Percentiles rank a stretch among this genome's conserved stretches.
Conservation (phyloP, 1,140 invertebrate species). For the Hyles vespertilio region DNA sequence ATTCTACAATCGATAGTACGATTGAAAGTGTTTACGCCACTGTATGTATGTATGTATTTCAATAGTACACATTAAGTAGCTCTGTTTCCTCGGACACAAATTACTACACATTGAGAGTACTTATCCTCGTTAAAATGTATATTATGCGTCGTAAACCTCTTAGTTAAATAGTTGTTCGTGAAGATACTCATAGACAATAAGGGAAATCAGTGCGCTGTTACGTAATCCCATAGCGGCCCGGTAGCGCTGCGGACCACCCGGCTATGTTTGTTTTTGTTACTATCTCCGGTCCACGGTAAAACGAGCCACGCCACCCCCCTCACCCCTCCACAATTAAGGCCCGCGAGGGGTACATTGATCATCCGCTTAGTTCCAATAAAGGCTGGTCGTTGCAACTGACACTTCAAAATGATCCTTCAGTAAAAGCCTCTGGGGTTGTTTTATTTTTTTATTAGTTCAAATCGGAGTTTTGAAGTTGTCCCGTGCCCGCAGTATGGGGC, state of each 20-base stretch:
- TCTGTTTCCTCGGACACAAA: too few species aligned
- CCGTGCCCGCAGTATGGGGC: constrained; percentile 1
- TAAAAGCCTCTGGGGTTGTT: constrained; percentile 7
- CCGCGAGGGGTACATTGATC: constrained; percentile 13
- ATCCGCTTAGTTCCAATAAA: constrained; percentile 10
- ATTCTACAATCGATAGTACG: too few species aligned
- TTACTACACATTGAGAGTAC: too few species aligned
- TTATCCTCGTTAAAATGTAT: too few species aligned
- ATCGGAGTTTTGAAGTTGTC: constrained; percentile 15
- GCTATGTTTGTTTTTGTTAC: constrained; percentile 35
- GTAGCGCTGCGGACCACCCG: constrained; percentile 26
- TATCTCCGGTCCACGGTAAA: constrained; percentile 14
- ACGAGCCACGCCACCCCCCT: constrained; percentile 14
- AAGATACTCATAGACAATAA: constrained; percentile 14
- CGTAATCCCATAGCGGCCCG: constrained; percentile 15
- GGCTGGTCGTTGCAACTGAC: constrained; percentile 18
- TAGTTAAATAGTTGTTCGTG: constrained; percentile 5
- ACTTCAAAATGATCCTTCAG: constrained; percentile 20
- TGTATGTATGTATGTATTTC: too few species aligned
- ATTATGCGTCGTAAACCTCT: constrained; percentile 5
- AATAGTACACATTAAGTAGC: too few species aligned
- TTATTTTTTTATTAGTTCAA: constrained; percentile 16
- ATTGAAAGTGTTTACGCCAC: too few species aligned
- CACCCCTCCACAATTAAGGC: neutral
- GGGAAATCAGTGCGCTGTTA: constrained; percentile 16